phyloP scores from a whole-genome alignment of 2,113 vertebrate species.

The Clarias macrocephalus region DNA sequence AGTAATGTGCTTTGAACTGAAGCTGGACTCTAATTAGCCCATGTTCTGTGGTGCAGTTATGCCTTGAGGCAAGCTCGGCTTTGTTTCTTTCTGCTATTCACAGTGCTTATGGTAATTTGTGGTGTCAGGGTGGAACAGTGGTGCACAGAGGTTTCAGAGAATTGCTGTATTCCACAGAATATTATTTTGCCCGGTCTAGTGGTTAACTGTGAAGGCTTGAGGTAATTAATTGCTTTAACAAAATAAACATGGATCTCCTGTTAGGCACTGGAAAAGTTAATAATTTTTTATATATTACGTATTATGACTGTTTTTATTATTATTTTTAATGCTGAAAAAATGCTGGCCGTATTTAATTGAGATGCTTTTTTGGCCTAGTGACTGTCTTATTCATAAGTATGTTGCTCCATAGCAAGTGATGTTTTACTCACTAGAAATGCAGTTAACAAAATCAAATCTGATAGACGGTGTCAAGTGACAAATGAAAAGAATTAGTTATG shows the following conservation, averaged over 20 bases:
- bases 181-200: neutral
- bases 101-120: slow-evolving; percentile 39
- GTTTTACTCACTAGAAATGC: neutral
- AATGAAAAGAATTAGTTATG: neutral
- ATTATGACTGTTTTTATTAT: neutral
- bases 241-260: neutral
- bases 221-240: neutral
- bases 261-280: neutral
- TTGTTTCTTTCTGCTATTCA: slow-evolving; percentile 36
- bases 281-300: neutral
- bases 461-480: neutral
- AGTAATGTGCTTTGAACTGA: slow-evolving; percentile 24
- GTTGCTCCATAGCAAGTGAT: too few species aligned
- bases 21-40: slow-evolving; percentile 37
- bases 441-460: neutral
- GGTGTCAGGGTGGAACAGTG: slow-evolving; percentile 6
- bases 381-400: neutral
- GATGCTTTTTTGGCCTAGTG: neutral
- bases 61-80: slow-evolving; percentile 35
- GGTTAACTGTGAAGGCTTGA: neutral
- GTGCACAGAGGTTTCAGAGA: slow-evolving; percentile 9
- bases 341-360: neutral
- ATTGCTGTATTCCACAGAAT: neutral
- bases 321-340: neutral
- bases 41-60: slow-evolving; percentile 20